Base-by-base conservation (phyloP, 2,797 vertebrate species). In the Lindbergichthys nudifrons region DNA sequence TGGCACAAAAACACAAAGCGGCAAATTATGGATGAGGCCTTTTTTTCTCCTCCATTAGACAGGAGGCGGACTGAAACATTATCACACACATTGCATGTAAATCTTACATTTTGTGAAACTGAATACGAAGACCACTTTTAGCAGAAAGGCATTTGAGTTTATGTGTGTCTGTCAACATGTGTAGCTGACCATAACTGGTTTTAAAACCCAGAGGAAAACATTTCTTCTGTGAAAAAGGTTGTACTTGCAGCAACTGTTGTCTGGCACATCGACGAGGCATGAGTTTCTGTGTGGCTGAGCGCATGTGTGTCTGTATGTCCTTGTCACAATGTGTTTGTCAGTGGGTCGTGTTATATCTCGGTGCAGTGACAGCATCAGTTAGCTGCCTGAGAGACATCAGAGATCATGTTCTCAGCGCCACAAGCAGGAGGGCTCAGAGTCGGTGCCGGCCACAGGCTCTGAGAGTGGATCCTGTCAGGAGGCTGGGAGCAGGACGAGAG, bases 321-420 rank as follows among this genome's bases (percentile, higher is more conserved):
- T 75, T 92, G 93, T 94, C 94, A 91, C 83, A 84, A 58, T 63
- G 79, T 75, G 88, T 93, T 89, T 91, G 90, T 93, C 92, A 89
- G 63, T 2, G 67, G 70, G 51, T 64, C 16, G 79, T 87, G 77
- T 83, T 84, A 65, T 75, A 78, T 88, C 81, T 83, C 79, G 85
- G 87, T 90, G 79, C 83, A 82, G 88, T 93, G 93, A 93, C 93
- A 94, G 91, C 87, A 89, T 92, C 92, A 90, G 92, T 94, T 90
- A 78, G 70, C 87, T 85, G 90, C 88, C 88, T 79, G 86, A 86
- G 80, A 91, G 88, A 92, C 90, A 84, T 83, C 87, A 89, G 82
- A 87, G 86, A 92, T 92, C 93, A 92, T 92, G 88, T 92, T 88
- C 56, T 47, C 82, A 77, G 85, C 62, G 88, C 93, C 92, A 89